These are phyloP conservation scores for Chlorops oryzae DNA, from an alignment of 1,140 invertebrate species.

Conservation along the genomic window DNA sequence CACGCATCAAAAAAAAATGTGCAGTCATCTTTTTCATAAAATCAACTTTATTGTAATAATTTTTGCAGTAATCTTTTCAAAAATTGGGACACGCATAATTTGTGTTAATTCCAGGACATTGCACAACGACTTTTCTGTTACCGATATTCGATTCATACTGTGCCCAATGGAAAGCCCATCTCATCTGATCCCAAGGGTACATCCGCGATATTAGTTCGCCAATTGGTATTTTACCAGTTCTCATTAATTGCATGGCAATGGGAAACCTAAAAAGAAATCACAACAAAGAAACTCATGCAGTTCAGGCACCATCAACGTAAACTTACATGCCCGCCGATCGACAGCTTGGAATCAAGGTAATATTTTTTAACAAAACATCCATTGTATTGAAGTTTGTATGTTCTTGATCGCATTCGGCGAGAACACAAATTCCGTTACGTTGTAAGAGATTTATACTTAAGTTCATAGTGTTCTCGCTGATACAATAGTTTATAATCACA, in stretches of 20 bases:
- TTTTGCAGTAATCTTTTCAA: too few species aligned
- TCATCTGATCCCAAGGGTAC: conserved; percentile 17
- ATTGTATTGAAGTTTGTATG: conserved; percentile 36
- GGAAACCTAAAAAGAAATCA: conserved; percentile 24
- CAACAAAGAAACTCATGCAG: neutral
- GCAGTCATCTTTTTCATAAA: too few species aligned
- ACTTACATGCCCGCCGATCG: conserved; percentile 36
- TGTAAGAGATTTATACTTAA: conserved; percentile 33
- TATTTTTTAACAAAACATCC: conserved; percentile 40
- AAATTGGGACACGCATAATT: too few species aligned
- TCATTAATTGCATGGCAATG: conserved; percentile 30
- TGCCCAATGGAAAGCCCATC: conserved; percentile 26
- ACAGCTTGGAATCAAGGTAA: conserved; percentile 33
- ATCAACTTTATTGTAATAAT: too few species aligned
- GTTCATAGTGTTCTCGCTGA: conserved; percentile 34
- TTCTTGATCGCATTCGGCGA: conserved; percentile 33
- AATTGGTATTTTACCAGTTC: conserved; percentile 25
- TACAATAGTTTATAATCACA: conserved; percentile 32
- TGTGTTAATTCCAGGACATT: too few species aligned
- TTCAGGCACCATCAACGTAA: neutral
- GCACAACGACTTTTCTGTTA: conserved; percentile 28
- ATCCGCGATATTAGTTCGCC: conserved; percentile 24
- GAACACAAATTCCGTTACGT: conserved; percentile 29
- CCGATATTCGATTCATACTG: conserved; percentile 30
- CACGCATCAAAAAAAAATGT: too few species aligned